A percentile compares a stretch with the other conserved stretches of the same genome.
phyloP scores from a whole-genome alignment of 2,113 vertebrate genomes.

The Gracilinanus agilis region DNA sequence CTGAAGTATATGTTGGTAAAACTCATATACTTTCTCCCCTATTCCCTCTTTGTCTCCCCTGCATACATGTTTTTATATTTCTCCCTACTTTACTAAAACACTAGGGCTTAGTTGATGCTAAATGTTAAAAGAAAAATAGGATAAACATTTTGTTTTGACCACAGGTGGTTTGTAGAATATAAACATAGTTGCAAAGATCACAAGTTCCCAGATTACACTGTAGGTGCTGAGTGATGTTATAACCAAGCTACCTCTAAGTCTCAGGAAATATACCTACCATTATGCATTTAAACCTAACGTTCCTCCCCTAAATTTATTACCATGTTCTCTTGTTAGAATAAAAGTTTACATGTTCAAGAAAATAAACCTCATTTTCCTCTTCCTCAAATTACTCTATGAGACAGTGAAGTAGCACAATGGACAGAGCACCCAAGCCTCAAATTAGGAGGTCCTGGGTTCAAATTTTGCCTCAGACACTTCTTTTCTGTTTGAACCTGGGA shows the following conservation, averaged over 20 bases:
- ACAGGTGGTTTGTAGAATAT: conserved; percentile 46
- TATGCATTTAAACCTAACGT: conserved; percentile 25
- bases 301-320: not conserved
- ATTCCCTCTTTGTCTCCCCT: not conserved
- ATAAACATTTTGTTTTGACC: conserved; percentile 8
- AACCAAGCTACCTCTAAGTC: conserved; percentile 18
- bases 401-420: no score
- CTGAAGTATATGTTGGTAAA: not conserved
- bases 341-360: not conserved
- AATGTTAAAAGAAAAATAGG: not conserved
- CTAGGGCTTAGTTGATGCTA: not conserved
- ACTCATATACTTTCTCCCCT: not conserved
- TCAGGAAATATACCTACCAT: not conserved
- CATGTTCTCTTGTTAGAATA: not conserved
- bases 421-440: no score
- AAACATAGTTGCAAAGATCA: not conserved
- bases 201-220: not conserved
- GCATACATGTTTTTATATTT: not conserved
- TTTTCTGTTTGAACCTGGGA: no score
- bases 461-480: no score
- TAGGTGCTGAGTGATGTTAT: not conserved
- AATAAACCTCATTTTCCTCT: conserved; percentile 29
- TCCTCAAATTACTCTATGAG: not conserved
- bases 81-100: not conserved
- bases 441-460: no score